These are phyloP conservation scores for Orthosia cruda DNA, from an alignment of 2,888 invertebrate genomes.

Conservation along the genomic window DNA sequence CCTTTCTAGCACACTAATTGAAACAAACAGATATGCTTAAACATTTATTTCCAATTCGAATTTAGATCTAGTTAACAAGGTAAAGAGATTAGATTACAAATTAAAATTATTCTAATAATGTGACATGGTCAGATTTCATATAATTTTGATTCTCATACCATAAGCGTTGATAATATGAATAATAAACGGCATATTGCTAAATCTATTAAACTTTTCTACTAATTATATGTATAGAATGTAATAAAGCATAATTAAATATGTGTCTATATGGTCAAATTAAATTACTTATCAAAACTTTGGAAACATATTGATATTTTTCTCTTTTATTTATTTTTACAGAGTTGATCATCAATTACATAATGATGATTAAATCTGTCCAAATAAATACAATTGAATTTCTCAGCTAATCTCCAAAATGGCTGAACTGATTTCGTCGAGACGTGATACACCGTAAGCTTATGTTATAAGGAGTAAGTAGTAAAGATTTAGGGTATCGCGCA, in stretches of 20 bases:
- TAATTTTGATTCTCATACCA: conserved; percentile 26
- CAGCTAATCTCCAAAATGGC: too few species aligned
- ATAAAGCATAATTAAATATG: background rate
- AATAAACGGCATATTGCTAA: conserved; percentile 15
- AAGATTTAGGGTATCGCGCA: too few species aligned
- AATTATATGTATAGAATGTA: background rate
- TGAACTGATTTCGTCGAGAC: too few species aligned
- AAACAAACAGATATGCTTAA: conserved; percentile 30
- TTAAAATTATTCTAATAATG: conserved; percentile 16
- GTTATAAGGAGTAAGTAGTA: too few species aligned
- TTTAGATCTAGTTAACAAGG: conserved; percentile 20
- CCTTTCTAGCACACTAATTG: background rate
- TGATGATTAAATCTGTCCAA: too few species aligned
- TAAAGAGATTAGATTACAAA: background rate
- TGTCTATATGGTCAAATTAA: background rate
- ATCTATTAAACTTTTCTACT: conserved; percentile 6
- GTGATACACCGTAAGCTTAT: too few species aligned
- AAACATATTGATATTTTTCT: too few species aligned
- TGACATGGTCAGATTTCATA: conserved; percentile 13
- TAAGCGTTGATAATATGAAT: conserved; percentile 18
- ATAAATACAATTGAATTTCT: too few species aligned
- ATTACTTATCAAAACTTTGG: background rate
- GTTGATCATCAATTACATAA: too few species aligned
- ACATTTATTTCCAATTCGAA: conserved; percentile 58
- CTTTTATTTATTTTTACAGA: too few species aligned